Base-by-base conservation (phyloP, 2,888 invertebrate genomes). In the Tillus elongatus region DNA sequence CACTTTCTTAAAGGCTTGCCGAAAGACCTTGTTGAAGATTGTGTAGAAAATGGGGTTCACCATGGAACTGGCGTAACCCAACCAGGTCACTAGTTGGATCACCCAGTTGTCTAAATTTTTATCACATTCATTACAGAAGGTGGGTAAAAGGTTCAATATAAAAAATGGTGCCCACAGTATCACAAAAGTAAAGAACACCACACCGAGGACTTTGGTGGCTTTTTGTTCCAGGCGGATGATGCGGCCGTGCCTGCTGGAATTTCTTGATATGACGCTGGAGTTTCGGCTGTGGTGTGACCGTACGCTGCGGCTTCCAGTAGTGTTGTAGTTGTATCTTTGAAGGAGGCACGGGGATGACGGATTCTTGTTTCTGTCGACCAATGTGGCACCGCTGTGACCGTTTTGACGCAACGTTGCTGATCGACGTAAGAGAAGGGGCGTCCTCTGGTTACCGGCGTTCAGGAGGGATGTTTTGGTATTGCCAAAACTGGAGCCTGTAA, bases 101-200 rank as follows among this genome's bases (percentile, higher is more conserved):
- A 90, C 82, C 73, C 86, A 83, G 45, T 73, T 76, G 35, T 84
- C 75, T 34, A 86, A 77, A 39, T 78, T 71, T 26, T 75, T 73
- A 54, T 86, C 86, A 56, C 90, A 91, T 46, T 82, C 75, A 4
- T 77, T 75, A 55, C 91, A 92, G 4, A 91, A 73, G 0, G 84
- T 85, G 9, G 88, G 84, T 45, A 91, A 69, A 58, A 93, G 73
- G 59, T 93, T 93, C 8, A 90, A 71, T 4, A 89, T 82, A 64
- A 93, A 93, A 67, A 93, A 93, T 8, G 93, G 93, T n/a, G 91
- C 86, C 92, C 93, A 93, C 24, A 92, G 74, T 30, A 92, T 80
- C 15, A 92, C 91, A 61, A 93, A 93, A 0, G 90, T 90, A 64
- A 90, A 90, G 68, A 93, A 93, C 2, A 93, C 91, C 1, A 93